These are phyloP conservation scores for Lepus europaeus DNA, from an alignment of 2,113 vertebrate species.

Conservation along the genomic window DNA sequence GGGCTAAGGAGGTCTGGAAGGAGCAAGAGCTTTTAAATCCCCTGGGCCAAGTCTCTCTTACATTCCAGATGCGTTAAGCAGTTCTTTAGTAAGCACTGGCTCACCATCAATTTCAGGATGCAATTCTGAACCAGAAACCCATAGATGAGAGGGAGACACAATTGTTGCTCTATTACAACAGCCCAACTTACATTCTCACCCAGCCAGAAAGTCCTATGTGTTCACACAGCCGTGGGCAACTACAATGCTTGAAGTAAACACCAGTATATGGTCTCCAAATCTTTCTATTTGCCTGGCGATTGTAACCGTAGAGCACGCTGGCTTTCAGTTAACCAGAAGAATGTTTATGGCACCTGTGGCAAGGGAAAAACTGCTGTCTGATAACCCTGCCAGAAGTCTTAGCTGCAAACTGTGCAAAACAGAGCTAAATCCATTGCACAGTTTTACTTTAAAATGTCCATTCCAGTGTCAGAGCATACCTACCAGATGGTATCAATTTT, in stretches of 20 bases:
- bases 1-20: background rate
- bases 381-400: slow-evolving; percentile 61
- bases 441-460: slow-evolving; percentile 59
- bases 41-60: background rate
- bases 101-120: slow-evolving; percentile 9
- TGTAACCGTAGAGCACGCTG: background rate
- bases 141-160: background rate
- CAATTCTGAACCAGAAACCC: slow-evolving; percentile 45
- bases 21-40: slow-evolving; percentile 31
- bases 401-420: slow-evolving; percentile 32
- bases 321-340: slow-evolving; percentile 48
- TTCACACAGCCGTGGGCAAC: background rate
- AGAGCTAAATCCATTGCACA: slow-evolving; percentile 21
- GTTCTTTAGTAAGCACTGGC: background rate
- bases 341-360: slow-evolving; percentile 16
- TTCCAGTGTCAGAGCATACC: slow-evolving; percentile 54
- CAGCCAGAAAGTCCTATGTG: background rate
- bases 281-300: background rate
- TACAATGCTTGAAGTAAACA: background rate
- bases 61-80: slow-evolving; percentile 52
- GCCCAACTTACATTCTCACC: background rate
- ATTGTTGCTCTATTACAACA: background rate
- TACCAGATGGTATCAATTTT: slow-evolving; percentile 73
- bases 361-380: slow-evolving; percentile 38
- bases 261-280: background rate